Base-by-base conservation (phyloP, 2,113 vertebrate species). In the Motacilla alba region DNA sequence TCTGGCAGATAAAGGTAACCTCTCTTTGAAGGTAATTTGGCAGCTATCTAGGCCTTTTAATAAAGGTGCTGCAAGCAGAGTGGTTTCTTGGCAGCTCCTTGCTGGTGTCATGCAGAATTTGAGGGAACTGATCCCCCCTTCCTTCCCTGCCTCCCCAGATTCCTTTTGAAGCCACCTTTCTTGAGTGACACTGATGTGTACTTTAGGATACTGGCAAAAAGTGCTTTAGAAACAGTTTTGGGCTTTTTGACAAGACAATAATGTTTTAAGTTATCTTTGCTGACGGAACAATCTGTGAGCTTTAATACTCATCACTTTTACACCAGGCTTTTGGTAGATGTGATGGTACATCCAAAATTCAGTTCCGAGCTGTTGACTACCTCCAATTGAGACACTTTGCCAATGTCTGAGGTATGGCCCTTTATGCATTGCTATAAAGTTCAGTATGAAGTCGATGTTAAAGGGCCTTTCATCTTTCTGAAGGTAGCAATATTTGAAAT, bases 11-110 rank as follows among this genome's bases (percentile, higher is more conserved):
- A 59, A 94, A 74, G 85, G 66, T 88, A 94, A 86, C 74, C 84
- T 87, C 39, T 80, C 78, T 77, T 75, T 86, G 92, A 92, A 86
- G 69, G 82, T 87, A 90, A 89, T 94, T 96, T 95, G 88, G 78
- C 93, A 92, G 55, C 79, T 73, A 2, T 64, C 58, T 70, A 46
- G 72, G 76, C 56, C 83, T 86, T 94, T 62, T 64, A 96, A 82
- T 94, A 62, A 89, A 92, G 79, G 41, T 1, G 6, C 76, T 92
- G 60, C 69, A 64, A 90, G 80, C 83, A 60, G 49, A 78, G 33
- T 75, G 49, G 35, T 77, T 94, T 92, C 67, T 84, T 63, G 68
- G 44, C 73, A 69, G 59, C 44, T 90, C 44, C 67, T 64, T 60
- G 53, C 52, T 68, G 73, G 30, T 64, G 49, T 89, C 44, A 20